A percentile compares a stretch with the other conserved stretches of the same genome.
Evolutionary conservation across 2,113 vertebrate genomes (phyloP).

Genomic region (Microtus pennsylvanicus): DNA sequence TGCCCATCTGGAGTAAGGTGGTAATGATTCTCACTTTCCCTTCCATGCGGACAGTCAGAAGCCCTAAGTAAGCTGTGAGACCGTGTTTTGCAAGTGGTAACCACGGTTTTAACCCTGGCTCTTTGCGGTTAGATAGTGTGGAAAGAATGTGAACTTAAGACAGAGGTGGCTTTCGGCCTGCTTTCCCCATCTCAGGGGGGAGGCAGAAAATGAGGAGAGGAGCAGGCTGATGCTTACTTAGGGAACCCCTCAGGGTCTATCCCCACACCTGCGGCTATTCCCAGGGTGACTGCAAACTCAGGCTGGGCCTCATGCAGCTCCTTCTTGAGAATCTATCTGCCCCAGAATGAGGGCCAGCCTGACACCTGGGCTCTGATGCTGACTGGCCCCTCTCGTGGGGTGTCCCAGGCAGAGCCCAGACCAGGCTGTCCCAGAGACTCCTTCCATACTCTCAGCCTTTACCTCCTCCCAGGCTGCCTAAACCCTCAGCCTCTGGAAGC

Average conservation of each 20-base stretch:
- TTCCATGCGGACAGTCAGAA: background rate
- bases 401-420: background rate
- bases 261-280: background rate
- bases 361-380: background rate
- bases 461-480: conserved; percentile 3
- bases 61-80: background rate
- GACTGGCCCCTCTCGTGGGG: too few species aligned
- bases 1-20: background rate
- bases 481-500: conserved; percentile 24
- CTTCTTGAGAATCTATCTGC: background rate
- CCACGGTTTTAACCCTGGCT: background rate
- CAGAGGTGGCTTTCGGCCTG: background rate
- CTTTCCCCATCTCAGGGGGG: background rate
- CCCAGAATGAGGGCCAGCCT: background rate
- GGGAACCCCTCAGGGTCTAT: background rate
- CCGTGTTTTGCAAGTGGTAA: background rate
- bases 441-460: background rate
- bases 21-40: background rate
- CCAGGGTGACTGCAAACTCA: background rate
- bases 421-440: background rate
- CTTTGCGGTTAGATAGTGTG: background rate
- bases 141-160: background rate
- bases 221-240: background rate
- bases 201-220: background rate
- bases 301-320: rapidly evolving